Conservation (phyloP, 2,797 vertebrate species). For the Valencia hispanica region DNA sequence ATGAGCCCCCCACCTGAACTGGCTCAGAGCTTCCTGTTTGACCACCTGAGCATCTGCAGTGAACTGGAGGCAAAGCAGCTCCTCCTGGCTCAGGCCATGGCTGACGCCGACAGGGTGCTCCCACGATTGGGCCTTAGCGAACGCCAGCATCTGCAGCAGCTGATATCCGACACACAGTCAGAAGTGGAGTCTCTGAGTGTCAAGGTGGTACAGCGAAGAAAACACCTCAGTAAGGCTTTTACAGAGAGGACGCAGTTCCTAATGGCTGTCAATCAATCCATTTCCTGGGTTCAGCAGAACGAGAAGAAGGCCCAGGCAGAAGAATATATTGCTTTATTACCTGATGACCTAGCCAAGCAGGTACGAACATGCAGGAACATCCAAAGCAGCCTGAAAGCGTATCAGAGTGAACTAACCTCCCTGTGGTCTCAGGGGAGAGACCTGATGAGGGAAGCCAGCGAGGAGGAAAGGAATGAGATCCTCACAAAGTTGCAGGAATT, state of each 20-base stretch:
- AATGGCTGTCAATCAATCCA: slow-evolving; percentile 89
- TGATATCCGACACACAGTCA: slow-evolving; percentile 84
- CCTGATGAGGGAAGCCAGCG: slow-evolving; percentile 90
- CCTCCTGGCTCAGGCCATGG: slow-evolving; percentile 84
- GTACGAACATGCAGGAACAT: slow-evolving; percentile 88
- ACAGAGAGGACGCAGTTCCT: slow-evolving; percentile 96
- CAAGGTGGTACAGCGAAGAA: slow-evolving; percentile 88
- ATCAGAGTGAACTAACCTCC: slow-evolving; percentile 89
- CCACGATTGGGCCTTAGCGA: slow-evolving; percentile 91
- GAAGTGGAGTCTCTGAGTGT: slow-evolving; percentile 87
- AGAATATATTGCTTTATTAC: slow-evolving; percentile 90
- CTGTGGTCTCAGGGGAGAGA: slow-evolving; percentile 94
- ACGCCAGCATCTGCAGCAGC: slow-evolving; percentile 88
- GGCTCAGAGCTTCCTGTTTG: slow-evolving; percentile 92
- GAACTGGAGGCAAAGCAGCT: slow-evolving; percentile 94
- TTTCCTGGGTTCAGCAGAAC: slow-evolving; percentile 92
- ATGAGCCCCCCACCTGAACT: slow-evolving; percentile 93
- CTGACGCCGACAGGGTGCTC: slow-evolving; percentile 89
- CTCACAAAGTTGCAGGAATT: slow-evolving; percentile 91
- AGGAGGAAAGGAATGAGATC: slow-evolving; percentile 91
- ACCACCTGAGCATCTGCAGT: slow-evolving; percentile 92
- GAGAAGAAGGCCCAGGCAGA: slow-evolving; percentile 89
- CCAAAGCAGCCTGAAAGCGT: slow-evolving; percentile 91
- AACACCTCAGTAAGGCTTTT: slow-evolving; percentile 93
- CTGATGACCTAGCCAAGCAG: slow-evolving; percentile 92